A percentile compares a stretch with the other conserved stretches of the same genome.
Conservation (phyloP, 2,113 vertebrate genomes). For the Psammodynastes pulverulentus region DNA sequence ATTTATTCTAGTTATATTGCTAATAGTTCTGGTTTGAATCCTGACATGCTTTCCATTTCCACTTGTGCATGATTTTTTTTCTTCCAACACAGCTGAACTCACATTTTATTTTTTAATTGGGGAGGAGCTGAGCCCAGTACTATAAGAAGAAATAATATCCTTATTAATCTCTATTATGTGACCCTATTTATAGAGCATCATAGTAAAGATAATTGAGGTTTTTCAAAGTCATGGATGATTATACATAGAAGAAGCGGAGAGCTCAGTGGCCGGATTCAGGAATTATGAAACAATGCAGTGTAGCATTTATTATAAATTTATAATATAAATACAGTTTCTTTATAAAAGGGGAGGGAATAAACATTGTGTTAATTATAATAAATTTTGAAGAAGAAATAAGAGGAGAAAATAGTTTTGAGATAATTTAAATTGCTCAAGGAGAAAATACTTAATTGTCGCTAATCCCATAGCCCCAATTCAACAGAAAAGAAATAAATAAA, state of each 20-base stretch:
- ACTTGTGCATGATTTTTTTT: background rate
- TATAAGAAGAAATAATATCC: background rate
- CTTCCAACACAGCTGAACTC: background rate
- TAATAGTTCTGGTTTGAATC: background rate
- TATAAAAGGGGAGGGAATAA: background rate
- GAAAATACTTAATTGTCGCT: background rate
- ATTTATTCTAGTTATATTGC: background rate
- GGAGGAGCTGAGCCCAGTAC: background rate
- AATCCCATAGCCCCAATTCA: background rate
- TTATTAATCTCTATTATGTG: background rate
- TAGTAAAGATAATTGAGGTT: background rate
- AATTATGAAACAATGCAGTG: background rate
- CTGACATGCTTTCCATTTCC: background rate
- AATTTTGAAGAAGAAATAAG: too few relatives aligned
- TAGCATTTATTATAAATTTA: background rate
- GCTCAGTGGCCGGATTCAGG: background rate
- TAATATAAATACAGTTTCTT: background rate
- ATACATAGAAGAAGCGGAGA: background rate
- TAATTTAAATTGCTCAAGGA: background rate
- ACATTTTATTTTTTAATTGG: background rate
- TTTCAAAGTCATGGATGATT: background rate
- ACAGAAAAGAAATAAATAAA: background rate
- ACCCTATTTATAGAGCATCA: background rate
- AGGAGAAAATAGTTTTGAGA: background rate
- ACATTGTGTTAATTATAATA: background rate